Evolutionary conservation across 2,888 invertebrate species (phyloP), one percentile per base, ranked within the genome.

Genomic region (Adelphocoris suturalis): DNA sequence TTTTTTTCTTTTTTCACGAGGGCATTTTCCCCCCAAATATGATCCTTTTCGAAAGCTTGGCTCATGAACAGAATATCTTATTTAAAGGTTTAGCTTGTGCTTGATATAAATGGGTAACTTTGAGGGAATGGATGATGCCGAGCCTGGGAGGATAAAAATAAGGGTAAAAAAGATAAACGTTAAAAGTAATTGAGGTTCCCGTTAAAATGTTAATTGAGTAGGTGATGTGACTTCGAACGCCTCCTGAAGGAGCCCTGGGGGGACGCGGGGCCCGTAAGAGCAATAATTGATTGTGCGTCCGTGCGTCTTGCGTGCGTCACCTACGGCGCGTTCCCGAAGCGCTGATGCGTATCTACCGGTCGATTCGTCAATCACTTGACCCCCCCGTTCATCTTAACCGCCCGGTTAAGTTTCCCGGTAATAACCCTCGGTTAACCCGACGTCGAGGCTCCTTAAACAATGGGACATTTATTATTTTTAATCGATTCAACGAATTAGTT

Each of bases 121-220:
- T 37, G 37, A 37, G 7, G 37, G 2, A 37, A 37, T 7, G n/a
- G 37, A 37, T 37, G 37, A 37, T 37, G 37, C 37, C n/a, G 1
- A 23, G 68, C 4, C 68, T 13, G 16, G 78, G 13, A 85, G 61
- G 37, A 85, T 85, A 61, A 85, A 37, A 37, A 27, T 11, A 28
- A 14, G 55, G 16, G 57, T 37, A 28, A 57, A 85, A 61, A 57
- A 28, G 55, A 9, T 5, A 19, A 55, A 57, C 47, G 48, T 57
- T 37, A 27, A 55, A 85, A 57, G 85, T 85, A 85, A 85, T 85
- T 28, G 85, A 12, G 55, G 57, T 52, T 85, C 85, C 85, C 85
- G 85, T 85, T 85, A 85, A 85, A 61, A 85, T 61, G 85, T 61
- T 85, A 85, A 85, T 85, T 85, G 85, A 55, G 57, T 57, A 85